phyloP scores from a whole-genome alignment of 2,888 invertebrate species.

The Melikaiella ostensackeni region DNA sequence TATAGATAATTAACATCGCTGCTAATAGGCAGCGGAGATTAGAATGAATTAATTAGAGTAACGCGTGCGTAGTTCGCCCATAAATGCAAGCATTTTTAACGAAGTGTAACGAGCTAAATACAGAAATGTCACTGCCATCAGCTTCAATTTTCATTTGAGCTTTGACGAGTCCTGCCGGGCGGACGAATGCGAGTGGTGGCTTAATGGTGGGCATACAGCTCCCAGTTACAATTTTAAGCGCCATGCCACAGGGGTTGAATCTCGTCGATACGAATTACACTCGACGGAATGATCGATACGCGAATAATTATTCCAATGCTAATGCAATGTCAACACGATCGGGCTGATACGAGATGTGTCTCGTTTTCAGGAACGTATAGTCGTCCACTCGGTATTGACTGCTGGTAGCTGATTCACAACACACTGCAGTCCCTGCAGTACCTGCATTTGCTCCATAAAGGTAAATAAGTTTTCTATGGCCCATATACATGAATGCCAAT shows the following conservation, averaged over 20 bases:
- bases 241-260: not conserved
- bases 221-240: slow-evolving; percentile 32
- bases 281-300: slow-evolving; percentile 63
- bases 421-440: not conserved
- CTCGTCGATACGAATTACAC: slow-evolving; percentile 53
- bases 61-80: not conserved
- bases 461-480: slow-evolving; percentile 8
- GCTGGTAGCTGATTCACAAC: slow-evolving; percentile 19
- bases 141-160: slow-evolving; percentile 26
- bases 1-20: not conserved
- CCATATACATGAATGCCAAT: not conserved
- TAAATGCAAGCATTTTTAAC: slow-evolving; percentile 8
- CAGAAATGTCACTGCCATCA: slow-evolving; percentile 28
- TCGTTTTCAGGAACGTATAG: slow-evolving; percentile 48
- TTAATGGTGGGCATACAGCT: not conserved
- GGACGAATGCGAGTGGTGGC: not conserved
- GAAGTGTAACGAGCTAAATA: slow-evolving; percentile 31
- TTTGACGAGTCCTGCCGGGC: not conserved
- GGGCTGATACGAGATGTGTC: slow-evolving; percentile 46
- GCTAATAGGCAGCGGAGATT: not conserved
- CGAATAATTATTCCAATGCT: slow-evolving; percentile 63
- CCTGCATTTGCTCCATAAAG: slow-evolving; percentile 2
- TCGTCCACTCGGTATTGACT: slow-evolving; percentile 23
- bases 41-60: not conserved
- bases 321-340: slow-evolving; percentile 63